Evolutionary conservation across 2,797 vertebrate species (phyloP), one percentile per base, ranked within the genome.

Genomic region (Rhadinocentrus ornatus): DNA sequence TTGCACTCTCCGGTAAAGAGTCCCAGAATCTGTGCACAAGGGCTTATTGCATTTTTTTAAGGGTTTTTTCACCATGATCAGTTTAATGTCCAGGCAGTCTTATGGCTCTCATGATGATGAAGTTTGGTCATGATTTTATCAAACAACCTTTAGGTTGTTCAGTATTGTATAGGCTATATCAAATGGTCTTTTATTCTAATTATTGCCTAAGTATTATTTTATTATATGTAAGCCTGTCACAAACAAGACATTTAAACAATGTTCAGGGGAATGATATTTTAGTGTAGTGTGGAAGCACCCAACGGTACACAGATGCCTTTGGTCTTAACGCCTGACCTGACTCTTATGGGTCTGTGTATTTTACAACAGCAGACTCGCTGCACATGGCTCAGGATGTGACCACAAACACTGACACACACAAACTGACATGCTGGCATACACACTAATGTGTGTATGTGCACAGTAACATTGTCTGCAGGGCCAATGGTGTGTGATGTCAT

Each of bases 401-500:
- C 76, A 64, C 82, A 86, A 65, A 75, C 69, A 69, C 66, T 34
- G 59, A 77, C 56, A 58, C 64, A 62, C 73, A 61, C 78, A 83
- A 58, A 73, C 68, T 46, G 68, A 61, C 58, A 65, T 24, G 62
- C 70, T 34, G 62, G 54, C n/a, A 58, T 44, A 64, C 78, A 71
- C 62, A 64, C 8, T 22, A 39, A 24, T 66, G 75, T 55, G 22
- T 50, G 78, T 64, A 73, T 62, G 29, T 60, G 72, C 83, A 73
- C 73, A 84, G 78, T 66, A 67, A 89, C 18, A 9, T 46, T 85
- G 78, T 84, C 84, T 91, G 75, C 81, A 75, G 90, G 88, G 89
- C 82, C 83, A 68, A 20, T 84, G 87, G 86, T 82, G 63, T 66
- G 86, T 94, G 93, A 93, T 90, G 93, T 94, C 93, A 94, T 93